Conservation (phyloP, 2,113 vertebrate genomes). For the Regulus satrapa region DNA sequence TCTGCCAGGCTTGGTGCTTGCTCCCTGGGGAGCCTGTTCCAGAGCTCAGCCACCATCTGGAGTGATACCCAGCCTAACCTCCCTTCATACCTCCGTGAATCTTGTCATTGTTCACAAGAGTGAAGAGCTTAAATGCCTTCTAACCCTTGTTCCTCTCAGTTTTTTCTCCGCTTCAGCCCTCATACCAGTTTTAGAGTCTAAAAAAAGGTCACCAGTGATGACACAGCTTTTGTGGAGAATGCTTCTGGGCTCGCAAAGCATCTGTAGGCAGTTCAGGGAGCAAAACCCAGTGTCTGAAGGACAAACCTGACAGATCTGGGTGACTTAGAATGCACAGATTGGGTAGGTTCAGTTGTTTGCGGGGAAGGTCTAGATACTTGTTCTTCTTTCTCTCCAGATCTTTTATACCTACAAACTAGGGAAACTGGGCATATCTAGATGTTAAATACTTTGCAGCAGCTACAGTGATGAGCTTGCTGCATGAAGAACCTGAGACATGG, state of each 20-base stretch:
- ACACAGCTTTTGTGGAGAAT: neutral
- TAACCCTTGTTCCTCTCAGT: neutral
- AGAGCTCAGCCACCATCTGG: neutral
- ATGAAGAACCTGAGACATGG: neutral
- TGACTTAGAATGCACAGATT: neutral
- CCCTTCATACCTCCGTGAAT: neutral
- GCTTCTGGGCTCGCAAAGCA: neutral
- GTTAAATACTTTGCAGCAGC: neutral
- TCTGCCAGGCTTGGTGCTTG: neutral
- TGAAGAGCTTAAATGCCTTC: neutral
- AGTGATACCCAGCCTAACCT: neutral
- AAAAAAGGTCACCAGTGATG: neutral
- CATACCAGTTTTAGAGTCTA: neutral
- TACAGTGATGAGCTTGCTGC: neutral
- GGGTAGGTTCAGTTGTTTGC: neutral
- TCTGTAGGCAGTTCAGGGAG: neutral
- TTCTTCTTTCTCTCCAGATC: neutral
- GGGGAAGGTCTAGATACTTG: neutral
- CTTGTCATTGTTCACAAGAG: rapidly evolving
- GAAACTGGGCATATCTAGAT: neutral
- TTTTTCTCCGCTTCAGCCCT: neutral
- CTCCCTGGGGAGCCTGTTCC: neutral
- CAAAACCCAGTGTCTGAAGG: neutral
- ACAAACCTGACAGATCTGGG: neutral
- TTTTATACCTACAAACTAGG: neutral